A percentile compares a stretch with the other conserved stretches of the same genome.
Evolutionary conservation across 2,888 invertebrate genomes (phyloP).

Genomic region (Eremobia ochroleuca): DNA sequence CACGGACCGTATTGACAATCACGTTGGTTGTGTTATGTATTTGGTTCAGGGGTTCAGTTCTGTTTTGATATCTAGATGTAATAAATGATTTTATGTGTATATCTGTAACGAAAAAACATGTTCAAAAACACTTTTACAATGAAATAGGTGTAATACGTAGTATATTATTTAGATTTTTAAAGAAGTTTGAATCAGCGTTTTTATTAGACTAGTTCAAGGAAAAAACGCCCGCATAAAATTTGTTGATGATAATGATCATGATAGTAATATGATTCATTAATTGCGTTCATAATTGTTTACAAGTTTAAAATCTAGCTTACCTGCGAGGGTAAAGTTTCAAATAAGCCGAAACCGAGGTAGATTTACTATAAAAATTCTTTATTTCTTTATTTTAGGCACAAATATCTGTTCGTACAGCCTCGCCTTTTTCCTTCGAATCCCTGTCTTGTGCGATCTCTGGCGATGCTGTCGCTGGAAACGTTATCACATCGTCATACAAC

Average conservation of each 20-base stretch:
- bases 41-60: background rate
- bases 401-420: background rate
- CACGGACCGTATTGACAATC: slow-evolving; percentile 38
- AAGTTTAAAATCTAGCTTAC: background rate
- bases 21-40: background rate
- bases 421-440: too few relatives aligned
- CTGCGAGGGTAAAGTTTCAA: background rate
- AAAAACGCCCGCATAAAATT: background rate
- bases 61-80: background rate
- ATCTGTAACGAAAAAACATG: background rate
- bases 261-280: background rate
- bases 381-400: background rate
- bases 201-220: background rate
- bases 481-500: too few relatives aligned
- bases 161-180: background rate
- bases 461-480: too few relatives aligned
- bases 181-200: background rate
- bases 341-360: background rate
- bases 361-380: background rate
- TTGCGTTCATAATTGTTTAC: background rate
- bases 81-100: background rate
- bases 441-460: too few relatives aligned
- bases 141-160: too few relatives aligned
- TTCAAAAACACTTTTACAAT: background rate
- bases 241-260: background rate